These are phyloP conservation scores for Mythimna ferrago DNA, from an alignment of 2,888 invertebrate species.

Conservation along the genomic window DNA sequence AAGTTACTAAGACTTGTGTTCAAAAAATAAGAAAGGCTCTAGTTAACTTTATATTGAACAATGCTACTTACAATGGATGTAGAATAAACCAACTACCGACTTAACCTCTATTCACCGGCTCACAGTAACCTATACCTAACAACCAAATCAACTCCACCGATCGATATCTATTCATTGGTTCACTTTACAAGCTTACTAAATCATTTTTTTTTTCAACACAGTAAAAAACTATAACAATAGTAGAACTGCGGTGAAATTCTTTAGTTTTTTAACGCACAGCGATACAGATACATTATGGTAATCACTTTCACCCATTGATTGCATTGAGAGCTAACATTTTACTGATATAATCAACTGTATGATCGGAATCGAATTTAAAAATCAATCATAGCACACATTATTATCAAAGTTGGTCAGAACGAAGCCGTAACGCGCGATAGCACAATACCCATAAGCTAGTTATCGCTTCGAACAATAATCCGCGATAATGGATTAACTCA, in stretches of 20 bases:
- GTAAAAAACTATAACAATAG: conserved; percentile 62
- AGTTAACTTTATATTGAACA: not conserved
- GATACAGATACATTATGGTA: conserved; percentile 56
- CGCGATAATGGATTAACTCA: conserved; percentile 89
- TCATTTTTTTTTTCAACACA: conserved; percentile 46
- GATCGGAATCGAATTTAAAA: conserved; percentile 68
- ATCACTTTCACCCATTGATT: conserved; percentile 66
- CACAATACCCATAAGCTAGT: conserved; percentile 75
- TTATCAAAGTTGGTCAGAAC: conserved; percentile 68
- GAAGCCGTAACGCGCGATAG: conserved; percentile 68
- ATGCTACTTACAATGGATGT: conserved; percentile 17
- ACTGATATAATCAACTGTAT: conserved; percentile 60
- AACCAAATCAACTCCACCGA: conserved; percentile 52
- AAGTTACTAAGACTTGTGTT: not conserved
- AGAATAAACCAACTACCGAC: conserved; percentile 32
- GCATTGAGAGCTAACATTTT: conserved; percentile 54
- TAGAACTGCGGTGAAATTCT: conserved; percentile 59
- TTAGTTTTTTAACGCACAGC: conserved; percentile 59
- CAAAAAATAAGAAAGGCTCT: not conserved
- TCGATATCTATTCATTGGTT: conserved; percentile 55
- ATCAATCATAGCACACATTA: conserved; percentile 71
- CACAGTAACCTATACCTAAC: conserved; percentile 35
- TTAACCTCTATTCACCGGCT: conserved; percentile 34
- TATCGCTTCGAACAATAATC: conserved; percentile 88
- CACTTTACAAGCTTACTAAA: conserved; percentile 60